Evolutionary conservation across 2,797 vertebrate genomes (phyloP).

Genomic region (Furcifer pardalis): DNA sequence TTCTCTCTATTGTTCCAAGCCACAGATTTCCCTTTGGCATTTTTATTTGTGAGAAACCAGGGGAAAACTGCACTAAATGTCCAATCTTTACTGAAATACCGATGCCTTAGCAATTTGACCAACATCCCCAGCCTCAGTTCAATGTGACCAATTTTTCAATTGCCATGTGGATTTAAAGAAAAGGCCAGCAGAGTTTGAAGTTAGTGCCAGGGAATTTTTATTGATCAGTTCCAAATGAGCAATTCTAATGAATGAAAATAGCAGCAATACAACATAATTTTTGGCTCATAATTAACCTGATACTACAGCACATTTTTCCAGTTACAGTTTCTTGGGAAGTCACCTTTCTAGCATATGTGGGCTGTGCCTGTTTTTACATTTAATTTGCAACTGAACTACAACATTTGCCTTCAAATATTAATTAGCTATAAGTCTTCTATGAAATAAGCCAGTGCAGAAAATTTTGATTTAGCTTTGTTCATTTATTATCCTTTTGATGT

Average conservation of each 20-base stretch:
- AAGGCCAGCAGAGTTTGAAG: background rate
- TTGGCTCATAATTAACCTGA: background rate
- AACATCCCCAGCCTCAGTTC: background rate
- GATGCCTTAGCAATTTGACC: background rate
- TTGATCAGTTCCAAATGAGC: constrained; percentile 4
- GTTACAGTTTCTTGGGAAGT: background rate
- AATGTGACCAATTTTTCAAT: background rate
- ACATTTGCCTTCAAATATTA: constrained; percentile 37
- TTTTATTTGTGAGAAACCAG: background rate
- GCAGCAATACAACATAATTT: background rate
- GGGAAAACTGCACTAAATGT: background rate
- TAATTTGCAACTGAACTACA: constrained; percentile 8
- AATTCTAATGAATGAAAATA: background rate
- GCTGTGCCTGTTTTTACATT: constrained; percentile 6
- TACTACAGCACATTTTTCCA: background rate
- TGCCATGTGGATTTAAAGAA: background rate
- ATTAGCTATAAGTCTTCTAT: constrained; percentile 26
- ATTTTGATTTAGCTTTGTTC: constrained; percentile 7
- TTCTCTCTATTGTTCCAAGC: background rate
- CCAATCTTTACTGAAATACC: background rate
- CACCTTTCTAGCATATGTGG: background rate
- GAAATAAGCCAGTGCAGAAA: constrained; percentile 17
- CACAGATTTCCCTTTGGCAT: background rate
- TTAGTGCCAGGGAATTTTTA: background rate
- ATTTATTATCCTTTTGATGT: constrained; percentile 26